phyloP scores from a whole-genome alignment of 2,797 vertebrate species.

The Sebastes matsubarae region DNA sequence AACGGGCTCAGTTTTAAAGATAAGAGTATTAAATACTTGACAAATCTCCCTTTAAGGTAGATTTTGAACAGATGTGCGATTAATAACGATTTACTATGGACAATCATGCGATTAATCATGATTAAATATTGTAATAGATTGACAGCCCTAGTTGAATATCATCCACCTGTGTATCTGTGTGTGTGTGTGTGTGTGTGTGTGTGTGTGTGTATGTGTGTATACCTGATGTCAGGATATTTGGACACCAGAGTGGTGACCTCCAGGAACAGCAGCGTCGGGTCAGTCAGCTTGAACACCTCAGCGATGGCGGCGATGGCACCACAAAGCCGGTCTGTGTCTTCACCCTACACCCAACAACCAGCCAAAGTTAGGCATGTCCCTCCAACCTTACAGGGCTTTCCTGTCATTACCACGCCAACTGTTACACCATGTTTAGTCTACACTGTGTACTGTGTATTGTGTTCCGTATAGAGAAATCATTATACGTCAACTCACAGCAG shows the following conservation, averaged over 20 bases:
- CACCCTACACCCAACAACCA: slow-evolving; percentile 67
- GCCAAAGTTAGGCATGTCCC: background rate
- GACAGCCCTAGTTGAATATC: too few species aligned
- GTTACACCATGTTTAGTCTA: background rate
- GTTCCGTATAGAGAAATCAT: background rate
- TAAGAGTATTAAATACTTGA: too few species aligned
- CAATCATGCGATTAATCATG: too few species aligned
- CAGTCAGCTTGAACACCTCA: slow-evolving; percentile 97
- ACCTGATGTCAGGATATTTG: slow-evolving; percentile 98
- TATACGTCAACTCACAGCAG: slow-evolving; percentile 83
- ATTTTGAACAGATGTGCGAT: too few species aligned
- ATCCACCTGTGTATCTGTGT: too few species aligned
- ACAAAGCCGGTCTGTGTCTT: slow-evolving; percentile 89
- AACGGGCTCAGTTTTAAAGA: too few species aligned
- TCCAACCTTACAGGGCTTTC: too few species aligned
- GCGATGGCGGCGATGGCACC: slow-evolving; percentile 92
- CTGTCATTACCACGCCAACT: background rate
- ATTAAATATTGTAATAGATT: too few species aligned
- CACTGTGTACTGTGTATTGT: too few species aligned
- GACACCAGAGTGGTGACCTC: slow-evolving; percentile 96
- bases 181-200: background rate
- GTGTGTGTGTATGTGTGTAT: background rate
- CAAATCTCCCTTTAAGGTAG: too few species aligned
- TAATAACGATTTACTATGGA: too few species aligned
- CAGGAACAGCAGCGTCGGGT: slow-evolving; percentile 94